Evolutionary conservation across 1,140 invertebrate species (phyloP), one percentile per base, ranked within the genome.

Genomic region (Sminthurinus signatus): DNA sequence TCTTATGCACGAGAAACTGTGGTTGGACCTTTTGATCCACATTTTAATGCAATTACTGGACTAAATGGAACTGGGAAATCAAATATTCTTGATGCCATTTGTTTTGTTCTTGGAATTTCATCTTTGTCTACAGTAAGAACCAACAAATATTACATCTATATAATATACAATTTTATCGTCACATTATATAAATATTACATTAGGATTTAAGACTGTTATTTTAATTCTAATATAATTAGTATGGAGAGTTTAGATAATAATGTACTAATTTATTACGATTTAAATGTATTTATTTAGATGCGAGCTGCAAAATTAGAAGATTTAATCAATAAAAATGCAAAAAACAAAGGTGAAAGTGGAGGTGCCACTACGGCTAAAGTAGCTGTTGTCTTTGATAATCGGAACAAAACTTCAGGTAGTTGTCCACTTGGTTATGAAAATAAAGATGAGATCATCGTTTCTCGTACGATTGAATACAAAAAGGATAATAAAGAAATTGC

Each of bases 11-110:
- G 89, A 69, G 80, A 91, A 73, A 93, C 93, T 0, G 91, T 93
- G 79, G 86, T 99, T 21, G 69, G 69, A 10, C 28, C 39, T 10
- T 99, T 99, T 77, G 96, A 99, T 79, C 83, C 82, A 4, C 84
- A 92, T 77, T 99, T 99, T 75, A 99, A 98, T 75, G 96, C 96
- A 12, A 98, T 99, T 50, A 99, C 96, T 43, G 96, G 96, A 15
- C 78, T 98, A 5, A 99, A 99, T 80, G 96, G 96, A 3, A 95
- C 89, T 67, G 96, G 96, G 51, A 99, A 99, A 80, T 98, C 94
- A 0, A 99, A 99, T 75, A 94, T 99, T 75, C 80, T 99, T 46
- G 96, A 99, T 80, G 86, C 91, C 12, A 98, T 99, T 78, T 98
- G 96, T 78, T 99, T 99, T 78, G 86, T 98, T 15, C 78, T 99